phyloP scores from a whole-genome alignment of 2,113 vertebrate species.

The Toxotes chatareus region DNA sequence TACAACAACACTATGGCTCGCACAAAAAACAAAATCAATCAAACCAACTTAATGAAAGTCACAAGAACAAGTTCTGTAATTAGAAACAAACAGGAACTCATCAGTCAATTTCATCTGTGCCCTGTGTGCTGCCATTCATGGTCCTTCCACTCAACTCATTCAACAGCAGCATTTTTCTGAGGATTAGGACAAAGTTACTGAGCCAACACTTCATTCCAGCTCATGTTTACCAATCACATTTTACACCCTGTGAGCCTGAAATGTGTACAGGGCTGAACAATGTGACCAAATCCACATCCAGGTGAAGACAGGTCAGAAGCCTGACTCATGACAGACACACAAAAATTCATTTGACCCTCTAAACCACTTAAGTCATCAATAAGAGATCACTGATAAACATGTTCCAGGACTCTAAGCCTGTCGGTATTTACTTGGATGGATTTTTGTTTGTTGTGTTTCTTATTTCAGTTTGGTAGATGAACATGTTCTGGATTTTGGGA shows the following conservation, averaged over 20 bases:
- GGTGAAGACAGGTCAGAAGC: neutral
- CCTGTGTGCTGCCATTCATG: too few species aligned
- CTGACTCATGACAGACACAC: neutral
- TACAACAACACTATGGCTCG: neutral
- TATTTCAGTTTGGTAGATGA: neutral
- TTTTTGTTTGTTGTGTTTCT: too few species aligned
- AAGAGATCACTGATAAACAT: too few species aligned
- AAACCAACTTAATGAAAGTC: constrained; percentile 5
- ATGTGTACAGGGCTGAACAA: neutral
- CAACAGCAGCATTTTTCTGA: constrained; percentile 6
- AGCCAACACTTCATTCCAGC: neutral
- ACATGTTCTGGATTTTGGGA: too few species aligned
- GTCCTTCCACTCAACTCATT: neutral
- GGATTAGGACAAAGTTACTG: constrained; percentile 10
- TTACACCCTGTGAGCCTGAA: neutral
- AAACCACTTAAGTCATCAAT: too few species aligned
- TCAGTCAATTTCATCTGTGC: neutral
- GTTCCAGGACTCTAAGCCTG: too few species aligned
- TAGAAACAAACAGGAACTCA: constrained; percentile 8
- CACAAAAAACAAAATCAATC: neutral
- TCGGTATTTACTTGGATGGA: too few species aligned
- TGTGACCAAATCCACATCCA: neutral
- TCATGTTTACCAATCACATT: neutral
- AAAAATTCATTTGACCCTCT: neutral
- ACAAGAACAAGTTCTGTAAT: constrained; percentile 1